These are phyloP conservation scores for Atta texana DNA, from an alignment of 1,140 invertebrate species.

Conservation along the genomic window DNA sequence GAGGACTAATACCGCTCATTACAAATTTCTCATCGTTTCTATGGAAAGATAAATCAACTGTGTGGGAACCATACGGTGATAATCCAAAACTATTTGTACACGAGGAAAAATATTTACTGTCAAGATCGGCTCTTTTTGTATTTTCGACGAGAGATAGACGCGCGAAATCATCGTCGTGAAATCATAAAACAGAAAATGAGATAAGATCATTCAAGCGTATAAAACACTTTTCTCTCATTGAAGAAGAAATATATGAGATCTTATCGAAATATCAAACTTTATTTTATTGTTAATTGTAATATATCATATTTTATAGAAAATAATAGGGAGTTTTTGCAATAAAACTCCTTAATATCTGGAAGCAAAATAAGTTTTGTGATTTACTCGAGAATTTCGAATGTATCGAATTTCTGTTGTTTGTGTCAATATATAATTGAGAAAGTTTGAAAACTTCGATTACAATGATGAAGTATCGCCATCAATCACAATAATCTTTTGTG, in stretches of 20 bases:
- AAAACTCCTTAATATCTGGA: not conserved
- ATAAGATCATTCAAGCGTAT: not conserved
- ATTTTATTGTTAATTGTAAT: not conserved
- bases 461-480: not conserved
- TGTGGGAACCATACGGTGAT: not conserved
- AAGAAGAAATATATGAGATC: not conserved
- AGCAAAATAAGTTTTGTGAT: not conserved
- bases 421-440: not conserved
- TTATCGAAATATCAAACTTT: not conserved
- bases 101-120: slow-evolving; percentile 1
- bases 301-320: not conserved
- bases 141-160: not conserved
- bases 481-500: not conserved
- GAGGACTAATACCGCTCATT: not conserved
- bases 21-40: slow-evolving; percentile 28
- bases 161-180: not conserved
- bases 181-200: not conserved
- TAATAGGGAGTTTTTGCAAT: too few relatives aligned
- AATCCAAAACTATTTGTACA: not conserved
- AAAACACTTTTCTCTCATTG: not conserved
- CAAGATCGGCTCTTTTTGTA: not conserved
- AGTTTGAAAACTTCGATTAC: not conserved
- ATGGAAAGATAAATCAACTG: slow-evolving; percentile 23
- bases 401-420: not conserved
- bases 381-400: not conserved